Evolutionary conservation across 2,113 vertebrate genomes (phyloP).

Genomic region (Candoia aspera): DNA sequence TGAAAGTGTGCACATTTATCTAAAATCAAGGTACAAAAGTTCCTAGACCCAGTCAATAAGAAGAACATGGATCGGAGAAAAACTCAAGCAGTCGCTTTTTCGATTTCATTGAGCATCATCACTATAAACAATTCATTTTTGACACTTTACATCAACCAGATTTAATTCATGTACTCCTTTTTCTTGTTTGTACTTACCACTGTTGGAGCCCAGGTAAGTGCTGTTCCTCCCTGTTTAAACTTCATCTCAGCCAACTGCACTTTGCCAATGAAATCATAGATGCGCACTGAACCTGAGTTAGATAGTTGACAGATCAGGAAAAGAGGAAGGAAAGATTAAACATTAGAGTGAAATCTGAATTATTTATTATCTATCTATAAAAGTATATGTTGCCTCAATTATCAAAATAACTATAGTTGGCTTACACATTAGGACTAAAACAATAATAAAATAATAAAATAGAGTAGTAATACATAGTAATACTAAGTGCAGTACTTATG

Average conservation of each 20-base stretch:
- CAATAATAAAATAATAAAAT: background rate
- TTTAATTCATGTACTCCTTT: background rate
- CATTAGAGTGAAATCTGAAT: conserved; percentile 10
- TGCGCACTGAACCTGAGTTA: conserved; percentile 80
- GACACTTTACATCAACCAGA: background rate
- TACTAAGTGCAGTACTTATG: background rate
- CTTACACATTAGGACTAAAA: background rate
- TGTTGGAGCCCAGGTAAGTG: conserved; percentile 84
- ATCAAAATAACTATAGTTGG: background rate
- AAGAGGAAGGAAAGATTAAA: conserved; percentile 24
- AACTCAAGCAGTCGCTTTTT: background rate
- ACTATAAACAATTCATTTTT: background rate
- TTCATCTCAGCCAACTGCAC: conserved; percentile 72
- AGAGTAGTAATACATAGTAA: background rate
- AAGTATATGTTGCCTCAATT: background rate
- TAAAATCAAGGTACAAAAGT: background rate
- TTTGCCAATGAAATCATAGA: conserved; percentile 89
- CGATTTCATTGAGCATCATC: background rate
- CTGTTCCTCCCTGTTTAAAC: conserved; percentile 89
- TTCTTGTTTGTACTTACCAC: conserved; percentile 70
- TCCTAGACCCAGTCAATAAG: background rate
- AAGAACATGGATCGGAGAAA: background rate
- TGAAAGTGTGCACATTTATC: background rate
- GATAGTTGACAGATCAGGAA: conserved; percentile 17
- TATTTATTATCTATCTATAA: background rate